Percentiles rank a stretch among this genome's conserved stretches.
Conservation (phyloP, 2,113 vertebrate species). For the Neodontobutis hainanensis region DNA sequence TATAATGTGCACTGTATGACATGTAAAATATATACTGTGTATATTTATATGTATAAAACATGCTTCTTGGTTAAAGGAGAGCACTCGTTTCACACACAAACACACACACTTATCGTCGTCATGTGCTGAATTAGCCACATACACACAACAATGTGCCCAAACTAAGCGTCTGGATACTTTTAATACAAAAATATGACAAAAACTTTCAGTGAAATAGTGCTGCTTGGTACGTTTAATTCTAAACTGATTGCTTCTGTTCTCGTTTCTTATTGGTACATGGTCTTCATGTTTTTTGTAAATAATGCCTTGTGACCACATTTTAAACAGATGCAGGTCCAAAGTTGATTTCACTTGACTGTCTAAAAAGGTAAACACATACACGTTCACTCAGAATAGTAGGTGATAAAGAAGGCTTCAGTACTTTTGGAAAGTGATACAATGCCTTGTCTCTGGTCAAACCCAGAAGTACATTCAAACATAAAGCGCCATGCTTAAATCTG, state of each 20-base stretch:
- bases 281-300: constrained; percentile 47
- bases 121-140: constrained; percentile 60
- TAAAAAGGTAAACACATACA: constrained; percentile 68
- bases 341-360: constrained; percentile 75
- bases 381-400: constrained; percentile 42
- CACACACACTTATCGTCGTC: constrained; percentile 43
- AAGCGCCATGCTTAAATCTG: constrained; percentile 71
- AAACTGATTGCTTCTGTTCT: constrained; percentile 76
- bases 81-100: constrained; percentile 40
- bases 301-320: constrained; percentile 68
- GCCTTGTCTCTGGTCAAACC: constrained; percentile 55
- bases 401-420: constrained; percentile 46
- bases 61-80: constrained; percentile 76
- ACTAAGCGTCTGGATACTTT: constrained; percentile 68
- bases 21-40: constrained; percentile 83
- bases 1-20: constrained; percentile 83
- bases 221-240: constrained; percentile 75
- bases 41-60: constrained; percentile 80
- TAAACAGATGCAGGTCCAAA: constrained; percentile 70
- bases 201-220: constrained; percentile 84
- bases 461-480: constrained; percentile 84
- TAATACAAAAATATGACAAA: constrained; percentile 79
- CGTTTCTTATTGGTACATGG: constrained; percentile 39
- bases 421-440: constrained; percentile 67
- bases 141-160: constrained; percentile 69